Evolutionary conservation across 1,140 invertebrate genomes (phyloP), one percentile per base, ranked within the genome.

Genomic region (Aphaenogaster floridana): DNA sequence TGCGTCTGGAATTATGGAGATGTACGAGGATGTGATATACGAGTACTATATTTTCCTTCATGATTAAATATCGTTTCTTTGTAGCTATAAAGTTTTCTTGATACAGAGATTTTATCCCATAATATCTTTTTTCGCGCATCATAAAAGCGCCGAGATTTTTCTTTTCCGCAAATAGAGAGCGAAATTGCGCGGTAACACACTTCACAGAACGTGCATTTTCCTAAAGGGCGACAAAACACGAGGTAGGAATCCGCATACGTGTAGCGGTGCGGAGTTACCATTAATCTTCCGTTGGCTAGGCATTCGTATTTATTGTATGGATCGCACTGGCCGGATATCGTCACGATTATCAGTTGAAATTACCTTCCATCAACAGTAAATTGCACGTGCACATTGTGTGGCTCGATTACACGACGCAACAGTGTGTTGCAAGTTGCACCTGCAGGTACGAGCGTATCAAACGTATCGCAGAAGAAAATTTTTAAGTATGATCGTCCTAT

Each of bases 291-390:
- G 57, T 59, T 45, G 78, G 28, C 64, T 57, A 57, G 50, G 71
- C 89, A 91, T 89, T 84, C 48, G 86, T 92, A 92, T 90, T 91
- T 91, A 92, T 92, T 89, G 89, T 89, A 80, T 76, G 86, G 86
- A 91, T 90, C 87, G 86, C 66, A 57, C 64, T 34, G 63, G 84
- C 81, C 90, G 91, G 87, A 92, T 88, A 89, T 79, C 71, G 80
- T 64, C 72, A 63, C 81, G 81, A 91, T 92, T 92, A 92, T 91
- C 91, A 89, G 87, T 21, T 42, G 84, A 77, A 92, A 92, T 92
- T 91, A 81, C 86, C 87, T 83, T 64, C 77, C 88, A 92, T 92
- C 91, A 91, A 85, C 90, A 88, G 86, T 92, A 90, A 91, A 92
- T 92, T 89, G 86, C 86, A 84, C 45, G 64, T 34, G 39, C 76